Evolutionary conservation across 2,888 invertebrate species (phyloP).

Genomic region (Standfussiana lucernea): DNA sequence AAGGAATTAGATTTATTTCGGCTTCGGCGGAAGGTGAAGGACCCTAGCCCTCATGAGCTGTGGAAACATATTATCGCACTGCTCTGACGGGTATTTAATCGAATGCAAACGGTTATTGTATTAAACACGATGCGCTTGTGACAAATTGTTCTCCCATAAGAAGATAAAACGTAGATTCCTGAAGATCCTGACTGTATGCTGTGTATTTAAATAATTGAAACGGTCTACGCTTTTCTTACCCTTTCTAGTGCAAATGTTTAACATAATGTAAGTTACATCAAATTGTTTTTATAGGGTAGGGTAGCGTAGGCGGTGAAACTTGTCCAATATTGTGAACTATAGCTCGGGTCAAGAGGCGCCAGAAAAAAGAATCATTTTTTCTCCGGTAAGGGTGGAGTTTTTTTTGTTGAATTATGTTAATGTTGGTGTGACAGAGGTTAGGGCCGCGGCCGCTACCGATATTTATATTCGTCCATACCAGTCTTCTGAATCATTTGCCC

Average conservation of each 20-base stretch:
- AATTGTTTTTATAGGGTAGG: conserved; percentile 60
- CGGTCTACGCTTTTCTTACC: conserved; percentile 33
- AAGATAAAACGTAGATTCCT: conserved; percentile 17
- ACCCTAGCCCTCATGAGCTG: conserved; percentile 80
- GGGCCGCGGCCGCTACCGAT: conserved; percentile 82
- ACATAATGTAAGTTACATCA: conserved; percentile 56
- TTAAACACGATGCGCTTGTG: conserved; percentile 27
- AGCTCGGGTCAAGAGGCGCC: conserved; percentile 79
- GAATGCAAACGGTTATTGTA: conserved; percentile 40
- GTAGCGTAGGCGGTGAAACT: conserved; percentile 75
- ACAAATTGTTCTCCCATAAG: conserved; percentile 10
- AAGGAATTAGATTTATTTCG: conserved; percentile 90
- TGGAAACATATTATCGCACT: conserved; percentile 57
- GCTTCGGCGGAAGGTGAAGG: conserved; percentile 87
- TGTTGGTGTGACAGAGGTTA: conserved; percentile 83
- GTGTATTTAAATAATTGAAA: conserved; percentile 28
- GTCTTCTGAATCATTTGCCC: conserved; percentile 53
- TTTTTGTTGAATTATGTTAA: conserved; percentile 89
- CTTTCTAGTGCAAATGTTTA: conserved; percentile 37
- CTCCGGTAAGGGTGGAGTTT: conserved; percentile 79
- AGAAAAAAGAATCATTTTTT: conserved; percentile 80
- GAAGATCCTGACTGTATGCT: background rate
- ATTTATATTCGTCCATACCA: conserved; percentile 84
- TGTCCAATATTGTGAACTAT: conserved; percentile 83
- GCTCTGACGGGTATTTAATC: conserved; percentile 45